Base-by-base conservation (phyloP, 2,888 invertebrate species). In the Junonia oenone region DNA sequence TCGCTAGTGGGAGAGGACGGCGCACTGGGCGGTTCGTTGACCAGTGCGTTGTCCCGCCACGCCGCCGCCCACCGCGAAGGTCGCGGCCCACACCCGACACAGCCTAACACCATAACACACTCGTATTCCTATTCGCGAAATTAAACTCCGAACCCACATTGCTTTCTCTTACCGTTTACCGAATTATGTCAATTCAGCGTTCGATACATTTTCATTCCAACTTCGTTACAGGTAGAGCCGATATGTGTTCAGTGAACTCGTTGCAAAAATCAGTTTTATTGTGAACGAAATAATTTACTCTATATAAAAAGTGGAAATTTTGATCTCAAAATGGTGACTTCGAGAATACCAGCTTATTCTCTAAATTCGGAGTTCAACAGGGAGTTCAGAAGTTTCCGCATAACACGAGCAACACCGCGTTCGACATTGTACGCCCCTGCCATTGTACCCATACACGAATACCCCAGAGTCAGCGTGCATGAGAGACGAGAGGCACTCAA, bases 331-430 rank as follows among this genome's bases (percentile, higher is more conserved):
- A 92, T 92, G 92, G 92, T 92, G 80, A 92, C 92, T 76, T 92
- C 92, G 78, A 91, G 92, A 77, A 91, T 92, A 86, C 92, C 92
- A 64, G 92, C 91, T 78, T 91, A 92, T 86, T 90, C 91, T 78
- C 83, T 92, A 68, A 92, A 92, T 83, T 91, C 92, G 83, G 92
- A 92, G 83, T 89, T 92, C 84, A 90, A 91, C 83, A 89, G 91
- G 80, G 91, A 91, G 85, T 91, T 91, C 81, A 87, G 91, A 83
- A 91, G 91, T 87, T 91, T 91, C 82, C 89, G 91, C 71, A 87
- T 90, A 69, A 87, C 91, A 66, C 79, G 90, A 71, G 87, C 88
- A 63, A 89, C 91, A 63, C 89, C 90, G 69, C 83, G 89, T 61
- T 87, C 89, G 63, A 83, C 87, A 68, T 74, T 90, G 64, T 90